Evolutionary conservation across 2,113 vertebrate species (phyloP).

Genomic region (Panthera uncia): DNA sequence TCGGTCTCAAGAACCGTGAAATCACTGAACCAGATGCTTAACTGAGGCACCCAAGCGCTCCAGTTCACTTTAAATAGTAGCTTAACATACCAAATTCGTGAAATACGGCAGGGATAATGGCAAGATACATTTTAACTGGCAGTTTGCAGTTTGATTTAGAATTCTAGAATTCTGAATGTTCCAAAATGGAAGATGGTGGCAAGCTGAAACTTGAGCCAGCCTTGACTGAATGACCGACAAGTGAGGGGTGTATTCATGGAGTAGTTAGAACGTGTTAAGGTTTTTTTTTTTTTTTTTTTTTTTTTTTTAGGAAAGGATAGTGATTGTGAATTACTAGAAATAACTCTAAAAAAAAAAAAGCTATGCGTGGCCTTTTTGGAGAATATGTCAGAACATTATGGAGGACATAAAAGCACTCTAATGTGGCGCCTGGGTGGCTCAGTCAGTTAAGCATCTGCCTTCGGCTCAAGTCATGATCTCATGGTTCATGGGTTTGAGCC

Average conservation of each 20-base stretch:
- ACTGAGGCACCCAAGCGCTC: too few relatives aligned
- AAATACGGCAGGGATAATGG: not conserved
- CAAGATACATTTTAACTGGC: slow-evolving; percentile 13
- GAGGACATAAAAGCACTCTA: not conserved
- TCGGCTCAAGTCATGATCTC: not conserved
- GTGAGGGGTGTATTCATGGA: not conserved
- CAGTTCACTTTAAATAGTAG: not conserved
- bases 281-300: not conserved
- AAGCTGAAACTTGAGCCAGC: not conserved
- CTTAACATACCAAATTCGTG: not conserved
- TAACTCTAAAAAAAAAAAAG: not conserved
- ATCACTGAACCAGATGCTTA: too few relatives aligned
- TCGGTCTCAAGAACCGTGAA: too few relatives aligned
- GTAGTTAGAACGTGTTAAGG: not conserved
- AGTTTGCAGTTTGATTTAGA: slow-evolving; percentile 17
- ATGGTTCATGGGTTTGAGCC: not conserved
- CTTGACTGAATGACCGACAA: not conserved
- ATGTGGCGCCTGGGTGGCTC: not conserved
- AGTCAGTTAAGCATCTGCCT: not conserved
- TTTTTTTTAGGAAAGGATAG: not conserved
- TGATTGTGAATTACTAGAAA: slow-evolving; percentile 16
- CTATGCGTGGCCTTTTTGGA: not conserved
- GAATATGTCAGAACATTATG: slow-evolving; percentile 9
- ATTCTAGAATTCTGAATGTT: slow-evolving; percentile 39
- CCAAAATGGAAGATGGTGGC: not conserved